Percentiles rank a stretch among this genome's conserved stretches.
Evolutionary conservation across 2,113 vertebrate species (phyloP).

Genomic region (Dipodomys ordii): DNA sequence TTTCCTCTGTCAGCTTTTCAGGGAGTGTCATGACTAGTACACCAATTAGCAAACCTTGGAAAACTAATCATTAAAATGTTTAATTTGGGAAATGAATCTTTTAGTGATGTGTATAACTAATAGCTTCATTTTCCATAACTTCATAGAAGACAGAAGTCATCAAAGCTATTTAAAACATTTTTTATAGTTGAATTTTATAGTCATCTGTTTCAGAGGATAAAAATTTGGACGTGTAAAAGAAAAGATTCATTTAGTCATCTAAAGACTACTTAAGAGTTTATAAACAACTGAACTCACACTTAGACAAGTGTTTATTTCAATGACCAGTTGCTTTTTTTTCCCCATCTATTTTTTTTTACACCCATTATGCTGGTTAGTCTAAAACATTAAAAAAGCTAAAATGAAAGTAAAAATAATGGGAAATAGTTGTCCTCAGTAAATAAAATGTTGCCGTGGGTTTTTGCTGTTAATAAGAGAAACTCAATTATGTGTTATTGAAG

Average conservation of each 20-base stretch:
- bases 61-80: background rate
- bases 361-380: background rate
- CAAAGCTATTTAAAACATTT: conserved; percentile 2
- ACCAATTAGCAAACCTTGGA: background rate
- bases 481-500: background rate
- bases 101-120: background rate
- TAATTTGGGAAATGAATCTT: conserved; percentile 40
- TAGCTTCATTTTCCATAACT: conserved; percentile 47
- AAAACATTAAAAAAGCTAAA: conserved; percentile 29
- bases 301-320: conserved; percentile 43
- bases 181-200: background rate
- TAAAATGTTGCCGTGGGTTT: conserved; percentile 45
- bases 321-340: background rate
- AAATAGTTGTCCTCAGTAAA: conserved; percentile 29
- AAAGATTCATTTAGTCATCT: background rate
- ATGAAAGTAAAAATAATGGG: conserved; percentile 46
- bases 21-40: background rate
- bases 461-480: background rate
- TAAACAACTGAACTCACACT: background rate
- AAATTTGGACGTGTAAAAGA: background rate
- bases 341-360: background rate
- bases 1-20: background rate
- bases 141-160: background rate
- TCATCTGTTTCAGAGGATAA: background rate
- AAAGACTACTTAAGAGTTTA: conserved; percentile 12